A percentile compares a stretch with the other conserved stretches of the same genome.
phyloP scores from a whole-genome alignment of 2,113 vertebrate species.

The Bucco capensis region DNA sequence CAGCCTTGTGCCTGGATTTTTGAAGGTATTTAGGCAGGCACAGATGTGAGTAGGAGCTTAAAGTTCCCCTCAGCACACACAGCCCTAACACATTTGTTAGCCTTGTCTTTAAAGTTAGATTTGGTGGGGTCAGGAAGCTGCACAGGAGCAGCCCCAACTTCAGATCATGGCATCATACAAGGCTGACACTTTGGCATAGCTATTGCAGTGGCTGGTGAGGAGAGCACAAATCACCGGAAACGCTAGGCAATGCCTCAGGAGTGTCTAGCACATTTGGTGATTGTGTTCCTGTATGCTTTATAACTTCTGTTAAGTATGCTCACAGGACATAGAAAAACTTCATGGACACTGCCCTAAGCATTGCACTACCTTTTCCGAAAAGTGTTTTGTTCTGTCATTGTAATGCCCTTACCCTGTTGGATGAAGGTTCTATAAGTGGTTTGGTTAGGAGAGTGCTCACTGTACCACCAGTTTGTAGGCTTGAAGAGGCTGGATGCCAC shows the following conservation, averaged over 20 bases:
- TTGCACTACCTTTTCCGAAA: not conserved
- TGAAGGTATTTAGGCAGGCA: not conserved
- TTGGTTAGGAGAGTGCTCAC: not conserved
- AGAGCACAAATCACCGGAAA: not conserved
- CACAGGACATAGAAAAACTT: not conserved
- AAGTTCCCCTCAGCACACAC: not conserved
- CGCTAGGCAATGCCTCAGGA: not conserved
- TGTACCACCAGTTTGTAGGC: not conserved
- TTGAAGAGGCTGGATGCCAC: not conserved
- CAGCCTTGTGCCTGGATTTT: not conserved
- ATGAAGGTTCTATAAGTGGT: not conserved
- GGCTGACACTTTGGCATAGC: not conserved
- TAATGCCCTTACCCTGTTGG: not conserved
- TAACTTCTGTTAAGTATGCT: not conserved
- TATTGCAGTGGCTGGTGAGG: not conserved
- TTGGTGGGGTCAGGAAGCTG: not conserved
- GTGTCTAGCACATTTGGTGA: not conserved
- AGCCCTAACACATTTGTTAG: not conserved
- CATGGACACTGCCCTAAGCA: not conserved
- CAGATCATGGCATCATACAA: fast-evolving
- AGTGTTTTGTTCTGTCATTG: not conserved
- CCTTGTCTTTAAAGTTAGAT: not conserved
- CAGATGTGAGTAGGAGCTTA: not conserved
- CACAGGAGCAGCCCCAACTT: not conserved
- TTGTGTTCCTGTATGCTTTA: not conserved